phyloP scores from a whole-genome alignment of 2,888 invertebrate species.

The Coleophora deauratella region DNA sequence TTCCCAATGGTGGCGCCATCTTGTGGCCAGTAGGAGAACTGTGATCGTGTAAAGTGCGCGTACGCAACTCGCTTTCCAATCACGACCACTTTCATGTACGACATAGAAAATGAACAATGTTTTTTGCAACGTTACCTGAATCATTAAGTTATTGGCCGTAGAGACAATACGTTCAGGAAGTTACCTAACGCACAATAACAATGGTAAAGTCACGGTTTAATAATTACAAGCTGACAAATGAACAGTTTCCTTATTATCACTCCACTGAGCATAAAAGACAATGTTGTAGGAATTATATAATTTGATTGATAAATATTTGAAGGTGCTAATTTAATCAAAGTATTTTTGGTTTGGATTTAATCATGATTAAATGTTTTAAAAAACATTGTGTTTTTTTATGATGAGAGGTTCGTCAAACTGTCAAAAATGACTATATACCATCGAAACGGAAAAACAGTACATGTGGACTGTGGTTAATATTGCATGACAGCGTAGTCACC shows the following conservation, averaged over 20 bases:
- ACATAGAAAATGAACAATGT: conserved; percentile 6
- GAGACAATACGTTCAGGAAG: conserved; percentile 55
- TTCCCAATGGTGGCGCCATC: conserved; percentile 35
- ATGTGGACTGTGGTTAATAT: too few relatives aligned
- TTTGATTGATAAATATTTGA: neutral
- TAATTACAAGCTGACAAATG: conserved; percentile 51
- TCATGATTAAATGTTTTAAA: too few relatives aligned
- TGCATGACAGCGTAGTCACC: too few relatives aligned
- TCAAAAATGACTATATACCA: neutral
- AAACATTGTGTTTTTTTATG: neutral
- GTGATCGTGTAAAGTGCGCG: conserved; percentile 40
- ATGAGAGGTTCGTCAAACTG: conserved; percentile 1
- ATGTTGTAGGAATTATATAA: conserved; percentile 3
- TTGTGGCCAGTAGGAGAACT: conserved; percentile 33
- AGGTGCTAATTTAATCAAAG: too few relatives aligned
- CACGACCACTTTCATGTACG: conserved; percentile 8
- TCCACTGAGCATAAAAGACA: conserved; percentile 40
- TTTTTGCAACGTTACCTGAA: conserved; percentile 31
- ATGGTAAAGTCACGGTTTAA: conserved; percentile 54
- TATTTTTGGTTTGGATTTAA: too few relatives aligned
- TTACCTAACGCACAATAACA: conserved; percentile 45
- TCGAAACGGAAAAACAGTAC: too few relatives aligned
- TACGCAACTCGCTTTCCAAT: conserved; percentile 41
- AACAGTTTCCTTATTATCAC: conserved; percentile 56
- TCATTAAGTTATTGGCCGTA: conserved; percentile 38